Conservation (phyloP, 64 coral and sea anemone genomes). For the Stichodactyla mertensii region DNA sequence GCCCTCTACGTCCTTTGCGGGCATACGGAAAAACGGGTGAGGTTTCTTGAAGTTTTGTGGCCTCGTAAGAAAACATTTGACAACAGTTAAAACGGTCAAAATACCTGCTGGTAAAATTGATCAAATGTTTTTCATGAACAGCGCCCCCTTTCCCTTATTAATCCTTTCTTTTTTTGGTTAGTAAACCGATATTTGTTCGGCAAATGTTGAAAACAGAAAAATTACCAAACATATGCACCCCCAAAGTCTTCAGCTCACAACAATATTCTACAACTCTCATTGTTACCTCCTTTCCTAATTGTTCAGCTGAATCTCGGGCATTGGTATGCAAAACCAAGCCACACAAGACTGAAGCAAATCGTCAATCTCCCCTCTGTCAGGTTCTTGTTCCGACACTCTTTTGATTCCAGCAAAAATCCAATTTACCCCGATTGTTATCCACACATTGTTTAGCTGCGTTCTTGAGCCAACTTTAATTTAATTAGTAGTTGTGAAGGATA, state of each 20-base stretch:
- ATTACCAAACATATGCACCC: neutral
- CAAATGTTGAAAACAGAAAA: neutral
- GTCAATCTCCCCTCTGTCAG: conserved; percentile 9
- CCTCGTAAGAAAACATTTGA: no score
- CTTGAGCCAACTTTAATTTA: neutral
- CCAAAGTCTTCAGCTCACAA: neutral
- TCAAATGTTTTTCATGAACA: no score
- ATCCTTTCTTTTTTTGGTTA: no score
- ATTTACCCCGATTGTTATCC: conserved; percentile 15
- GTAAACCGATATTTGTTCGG: no score
- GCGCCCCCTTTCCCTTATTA: no score
- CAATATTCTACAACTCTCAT: neutral
- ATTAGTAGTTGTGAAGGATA: neutral
- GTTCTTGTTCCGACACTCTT: neutral
- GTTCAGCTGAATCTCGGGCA: neutral
- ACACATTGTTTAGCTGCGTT: neutral
- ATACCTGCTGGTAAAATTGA: no score
- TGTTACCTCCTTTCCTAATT: neutral
- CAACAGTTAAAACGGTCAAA: no score
- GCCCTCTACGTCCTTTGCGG: no score
- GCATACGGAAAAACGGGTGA: no score
- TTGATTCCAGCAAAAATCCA: conserved; percentile 12
- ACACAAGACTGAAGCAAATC: neutral
- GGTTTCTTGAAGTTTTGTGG: no score
- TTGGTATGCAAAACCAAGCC: conserved; percentile 2